These are phyloP conservation scores for Procambarus virginalis DNA, from an alignment of 1,140 invertebrate species.

Conservation along the genomic window DNA sequence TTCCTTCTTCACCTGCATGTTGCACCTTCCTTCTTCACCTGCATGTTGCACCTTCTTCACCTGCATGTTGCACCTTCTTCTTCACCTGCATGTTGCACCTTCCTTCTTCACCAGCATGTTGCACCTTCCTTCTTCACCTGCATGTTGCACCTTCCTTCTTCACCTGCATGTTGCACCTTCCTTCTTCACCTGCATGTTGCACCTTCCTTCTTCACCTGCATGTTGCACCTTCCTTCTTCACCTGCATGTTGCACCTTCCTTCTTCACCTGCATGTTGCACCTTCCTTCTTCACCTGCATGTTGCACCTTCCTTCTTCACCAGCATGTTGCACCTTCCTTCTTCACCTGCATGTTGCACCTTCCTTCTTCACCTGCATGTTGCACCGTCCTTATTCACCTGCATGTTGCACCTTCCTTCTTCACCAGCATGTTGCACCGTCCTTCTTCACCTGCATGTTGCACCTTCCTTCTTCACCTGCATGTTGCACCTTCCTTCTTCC, in stretches of 20 bases:
- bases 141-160: background rate
- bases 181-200: background rate
- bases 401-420: background rate
- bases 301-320: too few relatives aligned
- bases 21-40: background rate
- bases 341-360: background rate
- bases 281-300: too few relatives aligned
- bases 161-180: background rate
- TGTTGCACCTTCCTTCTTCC: background rate
- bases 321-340: background rate
- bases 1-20: background rate
- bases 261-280: too few relatives aligned
- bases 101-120: background rate
- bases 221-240: background rate
- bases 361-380: background rate
- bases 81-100: background rate
- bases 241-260: background rate
- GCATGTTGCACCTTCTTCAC: background rate
- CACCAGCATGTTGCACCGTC: background rate
- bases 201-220: background rate
- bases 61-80: background rate
- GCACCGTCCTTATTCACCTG: too few relatives aligned
- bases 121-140: background rate
- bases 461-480: background rate
- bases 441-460: background rate